Evolutionary conservation across 1,140 invertebrate species (phyloP), one percentile per base, ranked within the genome.

Genomic region (Propsilocerus akamusi): DNA sequence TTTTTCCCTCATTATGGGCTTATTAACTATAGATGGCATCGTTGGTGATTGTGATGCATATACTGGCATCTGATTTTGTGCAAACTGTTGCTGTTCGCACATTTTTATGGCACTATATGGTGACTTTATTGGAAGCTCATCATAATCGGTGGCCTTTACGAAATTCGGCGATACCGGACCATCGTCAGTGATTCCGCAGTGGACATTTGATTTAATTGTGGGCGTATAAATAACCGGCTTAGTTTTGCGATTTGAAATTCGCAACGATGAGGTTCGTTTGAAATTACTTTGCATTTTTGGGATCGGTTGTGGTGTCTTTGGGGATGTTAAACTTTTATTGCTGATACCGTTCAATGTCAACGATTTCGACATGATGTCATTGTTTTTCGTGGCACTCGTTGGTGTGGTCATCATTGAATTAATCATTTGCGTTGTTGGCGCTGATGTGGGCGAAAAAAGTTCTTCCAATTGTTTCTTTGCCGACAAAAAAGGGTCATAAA

Each of bases 391-490:
- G 24, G 30, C 23, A 54, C 52, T 56, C 56, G 47, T 56, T n/a
- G 53, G 50, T 51, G 52, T 26, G 11, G 47, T n/a, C 25, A 50
- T 47, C 8, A 53, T 50, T 26, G 24, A 46, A 48, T 30, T 46
- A 46, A 52, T 55, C 50, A 55, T 54, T 47, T 58, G 54, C 46
- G 58, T 57, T 34, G 30, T 49, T 20, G 58, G 57, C 49, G 54
- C 58, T 57, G 32, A 57, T 57, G 53, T 64, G 58, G 58, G 67
- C 24, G 70, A 73, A 50, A 78, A 68, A 8, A 81, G 67, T 54
- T 82, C 78, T 60, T 76, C 72, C 57, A 82, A 70, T 62, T 83
- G 80, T n/a, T 73, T 70, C 55, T 81, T 77, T 3, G 80, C 79
- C 51, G 73, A 68, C 25, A 75, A 58, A 61, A 78, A 81, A 26